Base-by-base conservation (phyloP, 2,113 vertebrate genomes). In the Noctilio leporinus region DNA sequence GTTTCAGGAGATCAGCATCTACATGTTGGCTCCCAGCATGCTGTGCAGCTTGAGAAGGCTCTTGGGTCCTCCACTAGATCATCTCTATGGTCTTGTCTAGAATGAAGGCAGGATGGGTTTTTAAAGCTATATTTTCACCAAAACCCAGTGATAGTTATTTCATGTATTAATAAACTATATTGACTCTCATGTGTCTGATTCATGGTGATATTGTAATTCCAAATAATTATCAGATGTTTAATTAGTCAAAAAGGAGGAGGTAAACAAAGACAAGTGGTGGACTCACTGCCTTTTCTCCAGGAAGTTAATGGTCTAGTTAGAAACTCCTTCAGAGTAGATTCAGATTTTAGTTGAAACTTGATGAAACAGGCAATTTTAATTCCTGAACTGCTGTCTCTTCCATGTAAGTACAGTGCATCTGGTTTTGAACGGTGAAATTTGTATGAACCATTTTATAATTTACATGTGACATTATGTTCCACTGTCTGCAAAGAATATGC, bases 341-440 rank as follows among this genome's bases (percentile, higher is more conserved):
- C 69, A 40, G 22, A 91, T 57, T 76, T 93, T 88, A 81, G 38
- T 81, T 81, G 45, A 78, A 93, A 87, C 9, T 78, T 83, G 49
- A 49, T 73, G 51, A 91, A 96, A 88, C 30, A 24, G 35, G 62
- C 40, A 38, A 28, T 89, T 89, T 72, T 70, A 33, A 62, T 85
- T 62, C 40, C 53, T 75, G 22, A 83, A 47, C 43, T 73, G 22
- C 15, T n/a, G 1, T 57, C 65, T 88, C 28, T 70, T 84, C 30
- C 28, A 8, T 33, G 33, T 73, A 40, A 86, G 17, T 15, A n/a
- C 2, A 20, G 55, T 59, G 10, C 0, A 14, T 87, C 30, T 26
- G 26, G 45, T 30, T 87, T 65, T 62, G 28, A 89, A 45, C 30
- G 40, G 64, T 30, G 16, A 88, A 45, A 91, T 78, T 59, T 70